Evolutionary conservation across 2,797 vertebrate species (phyloP).

Genomic region (Cyclura pinguis): DNA sequence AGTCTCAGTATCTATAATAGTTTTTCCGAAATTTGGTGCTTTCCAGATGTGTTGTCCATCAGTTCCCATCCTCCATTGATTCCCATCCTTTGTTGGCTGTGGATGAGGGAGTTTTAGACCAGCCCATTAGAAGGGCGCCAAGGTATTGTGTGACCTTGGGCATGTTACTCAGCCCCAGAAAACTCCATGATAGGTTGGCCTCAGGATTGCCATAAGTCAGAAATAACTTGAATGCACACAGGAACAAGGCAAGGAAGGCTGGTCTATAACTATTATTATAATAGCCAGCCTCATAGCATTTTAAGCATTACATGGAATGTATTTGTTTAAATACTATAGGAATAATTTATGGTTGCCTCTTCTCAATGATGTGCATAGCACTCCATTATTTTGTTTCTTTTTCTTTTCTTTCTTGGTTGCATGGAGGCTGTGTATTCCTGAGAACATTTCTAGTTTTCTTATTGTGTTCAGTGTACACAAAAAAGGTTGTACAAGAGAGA

Average conservation of each 20-base stretch:
- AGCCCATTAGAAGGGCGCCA: background rate
- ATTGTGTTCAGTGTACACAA: background rate
- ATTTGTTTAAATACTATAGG: background rate
- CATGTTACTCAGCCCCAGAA: too few species aligned
- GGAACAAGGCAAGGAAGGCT: background rate
- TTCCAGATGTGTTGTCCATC: background rate
- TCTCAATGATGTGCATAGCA: background rate
- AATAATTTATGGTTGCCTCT: background rate
- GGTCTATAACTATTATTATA: background rate
- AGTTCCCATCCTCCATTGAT: background rate
- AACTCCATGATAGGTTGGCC: too few species aligned
- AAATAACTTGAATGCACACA: too few species aligned
- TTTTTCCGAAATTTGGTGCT: background rate
- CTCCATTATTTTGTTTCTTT: background rate
- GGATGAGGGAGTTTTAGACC: background rate
- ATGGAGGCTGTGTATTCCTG: background rate
- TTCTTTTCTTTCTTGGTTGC: background rate
- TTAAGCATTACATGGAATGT: background rate
- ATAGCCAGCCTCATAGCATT: background rate
- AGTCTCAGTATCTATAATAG: background rate
- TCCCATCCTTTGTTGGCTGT: background rate
- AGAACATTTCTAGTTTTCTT: background rate
- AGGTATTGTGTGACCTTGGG: too few species aligned
- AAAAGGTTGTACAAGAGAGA: background rate
- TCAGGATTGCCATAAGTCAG: too few species aligned